These are phyloP conservation scores for Peromyscus californicus DNA, from an alignment of 2,113 vertebrate species.

Conservation along the genomic window DNA sequence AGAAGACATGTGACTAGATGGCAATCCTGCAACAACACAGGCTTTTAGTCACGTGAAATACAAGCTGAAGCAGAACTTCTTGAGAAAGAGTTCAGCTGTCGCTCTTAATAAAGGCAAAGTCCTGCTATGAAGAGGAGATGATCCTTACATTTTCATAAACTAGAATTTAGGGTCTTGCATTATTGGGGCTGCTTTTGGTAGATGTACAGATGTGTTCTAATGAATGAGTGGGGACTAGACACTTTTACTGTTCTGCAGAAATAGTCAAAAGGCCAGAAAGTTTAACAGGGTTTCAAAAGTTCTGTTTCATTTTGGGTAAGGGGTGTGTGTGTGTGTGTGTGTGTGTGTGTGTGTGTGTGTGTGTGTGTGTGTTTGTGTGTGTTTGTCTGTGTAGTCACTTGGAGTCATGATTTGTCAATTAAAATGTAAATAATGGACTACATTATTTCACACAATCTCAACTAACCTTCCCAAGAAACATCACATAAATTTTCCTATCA, in stretches of 20 bases:
- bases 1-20: constrained; percentile 35
- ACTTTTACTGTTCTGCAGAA: not conserved
- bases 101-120: not conserved
- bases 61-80: not conserved
- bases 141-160: not conserved
- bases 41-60: constrained; percentile 50
- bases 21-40: constrained; percentile 10
- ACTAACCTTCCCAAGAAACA: not conserved
- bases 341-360: not conserved
- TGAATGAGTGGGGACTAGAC: not conserved
- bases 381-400: not conserved
- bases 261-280: not conserved
- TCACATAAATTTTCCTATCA: constrained; percentile 13
- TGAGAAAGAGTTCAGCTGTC: not conserved
- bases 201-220: not conserved
- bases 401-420: not conserved
- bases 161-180: not conserved
- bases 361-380: not conserved
- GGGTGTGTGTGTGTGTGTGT: not conserved
- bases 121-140: not conserved
- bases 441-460: constrained; percentile 30
- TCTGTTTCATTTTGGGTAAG: constrained; percentile 43
- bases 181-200: not conserved
- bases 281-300: not conserved
- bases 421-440: constrained; percentile 52